Evolutionary conservation across 2,113 vertebrate genomes (phyloP).

Genomic region (Redunca redunca): DNA sequence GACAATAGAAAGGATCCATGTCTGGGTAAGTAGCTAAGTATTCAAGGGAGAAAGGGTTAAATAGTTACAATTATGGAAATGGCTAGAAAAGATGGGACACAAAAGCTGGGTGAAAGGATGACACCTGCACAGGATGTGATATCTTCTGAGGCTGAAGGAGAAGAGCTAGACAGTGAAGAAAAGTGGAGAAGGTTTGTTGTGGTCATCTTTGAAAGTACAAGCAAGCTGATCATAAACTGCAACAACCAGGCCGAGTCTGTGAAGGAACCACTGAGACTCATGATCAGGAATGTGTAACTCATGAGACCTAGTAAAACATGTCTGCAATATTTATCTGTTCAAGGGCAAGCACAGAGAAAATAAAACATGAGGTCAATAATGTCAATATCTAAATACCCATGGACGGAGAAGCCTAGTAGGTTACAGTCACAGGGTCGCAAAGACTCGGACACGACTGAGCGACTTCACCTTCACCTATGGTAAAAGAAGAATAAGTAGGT

Average conservation of each 20-base stretch:
- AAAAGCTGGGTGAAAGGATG: neutral
- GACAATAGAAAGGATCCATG: neutral
- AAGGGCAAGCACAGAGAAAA: neutral
- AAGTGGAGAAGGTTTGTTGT: neutral
- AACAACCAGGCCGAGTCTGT: neutral
- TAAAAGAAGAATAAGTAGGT: neutral
- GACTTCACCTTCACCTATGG: too few species aligned
- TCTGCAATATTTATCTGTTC: neutral
- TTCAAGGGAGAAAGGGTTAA: neutral
- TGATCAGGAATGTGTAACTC: neutral
- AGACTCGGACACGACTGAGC: too few species aligned
- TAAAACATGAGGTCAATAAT: neutral
- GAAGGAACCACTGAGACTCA: neutral
- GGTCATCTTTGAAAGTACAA: neutral
- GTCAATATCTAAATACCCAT: neutral
- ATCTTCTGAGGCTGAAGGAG: neutral
- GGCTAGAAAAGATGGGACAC: neutral
- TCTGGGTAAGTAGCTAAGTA: neutral
- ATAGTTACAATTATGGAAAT: neutral
- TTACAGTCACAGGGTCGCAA: too few species aligned
- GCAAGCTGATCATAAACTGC: neutral
- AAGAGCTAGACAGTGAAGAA: neutral
- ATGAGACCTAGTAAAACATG: neutral
- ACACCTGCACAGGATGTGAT: neutral
- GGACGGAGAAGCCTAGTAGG: too few species aligned